These are phyloP conservation scores for Muscicapa comitata DNA, from an alignment of 2,797 vertebrate species.

Conservation along the genomic window DNA sequence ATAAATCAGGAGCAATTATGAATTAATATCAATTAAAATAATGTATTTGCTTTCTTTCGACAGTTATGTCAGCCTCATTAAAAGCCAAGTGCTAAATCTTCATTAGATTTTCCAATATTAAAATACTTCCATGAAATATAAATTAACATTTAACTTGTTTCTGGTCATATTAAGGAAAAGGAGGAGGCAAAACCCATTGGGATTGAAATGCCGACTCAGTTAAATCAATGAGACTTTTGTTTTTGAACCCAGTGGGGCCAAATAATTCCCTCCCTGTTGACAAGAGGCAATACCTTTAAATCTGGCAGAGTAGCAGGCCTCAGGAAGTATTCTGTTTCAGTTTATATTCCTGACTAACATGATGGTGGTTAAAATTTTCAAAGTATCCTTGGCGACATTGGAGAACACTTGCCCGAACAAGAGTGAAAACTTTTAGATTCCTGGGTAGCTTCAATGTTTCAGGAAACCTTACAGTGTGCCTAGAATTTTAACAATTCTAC, in stretches of 20 bases:
- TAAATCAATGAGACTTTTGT: slow-evolving; percentile 9
- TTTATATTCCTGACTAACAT: neutral
- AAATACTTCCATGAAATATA: slow-evolving; percentile 79
- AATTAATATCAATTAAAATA: slow-evolving; percentile 82
- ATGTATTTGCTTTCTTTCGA: slow-evolving; percentile 80
- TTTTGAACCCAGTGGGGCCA: neutral
- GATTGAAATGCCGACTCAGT: neutral
- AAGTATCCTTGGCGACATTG: neutral
- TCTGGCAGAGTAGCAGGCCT: neutral
- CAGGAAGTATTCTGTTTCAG: neutral
- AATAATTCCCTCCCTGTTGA: neutral
- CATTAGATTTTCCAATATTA: slow-evolving; percentile 80
- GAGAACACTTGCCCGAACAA: neutral
- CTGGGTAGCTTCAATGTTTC: neutral
- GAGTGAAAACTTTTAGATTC: neutral
- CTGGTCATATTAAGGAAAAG: slow-evolving; percentile 53
- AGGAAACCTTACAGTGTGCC: neutral
- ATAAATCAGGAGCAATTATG: slow-evolving; percentile 74
- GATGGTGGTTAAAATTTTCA: neutral
- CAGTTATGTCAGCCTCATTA: slow-evolving; percentile 78
- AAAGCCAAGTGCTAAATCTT: slow-evolving; percentile 77
- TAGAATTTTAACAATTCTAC: neutral
- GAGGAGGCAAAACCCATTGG: neutral
- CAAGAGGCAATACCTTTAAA: slow-evolving; percentile 6
- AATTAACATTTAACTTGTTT: slow-evolving; percentile 79